These are phyloP conservation scores for Parazoanthus atlanticus DNA, from an alignment of 92 coral and sea anemone species.

Conservation along the genomic window DNA sequence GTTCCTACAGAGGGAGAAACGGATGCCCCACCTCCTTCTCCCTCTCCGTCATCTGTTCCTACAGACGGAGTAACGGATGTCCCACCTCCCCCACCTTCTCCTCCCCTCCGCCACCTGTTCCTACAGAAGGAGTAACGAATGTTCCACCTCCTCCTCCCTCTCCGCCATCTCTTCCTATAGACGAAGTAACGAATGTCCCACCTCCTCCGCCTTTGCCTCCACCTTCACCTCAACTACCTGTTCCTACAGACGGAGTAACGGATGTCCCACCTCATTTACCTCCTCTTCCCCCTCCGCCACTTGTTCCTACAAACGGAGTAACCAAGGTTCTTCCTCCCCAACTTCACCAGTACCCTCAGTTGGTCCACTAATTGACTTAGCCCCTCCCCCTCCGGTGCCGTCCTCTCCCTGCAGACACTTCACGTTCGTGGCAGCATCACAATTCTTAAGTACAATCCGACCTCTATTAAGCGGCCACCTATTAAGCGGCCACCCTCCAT, in stretches of 20 bases:
- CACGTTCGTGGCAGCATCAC: conserved; percentile 71
- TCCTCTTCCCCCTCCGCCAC: conserved; percentile 2
- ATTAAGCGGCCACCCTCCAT: too few relatives aligned
- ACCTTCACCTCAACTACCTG: neutral
- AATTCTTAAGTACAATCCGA: conserved; percentile 56
- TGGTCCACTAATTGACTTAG: neutral
- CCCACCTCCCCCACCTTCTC: too few relatives aligned
- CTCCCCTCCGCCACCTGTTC: too few relatives aligned
- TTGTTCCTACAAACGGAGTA: neutral
- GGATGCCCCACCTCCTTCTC: neutral
- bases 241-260: neutral
- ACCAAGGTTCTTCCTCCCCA: neutral
- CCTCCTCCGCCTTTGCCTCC: neutral
- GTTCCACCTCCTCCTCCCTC: too few relatives aligned
- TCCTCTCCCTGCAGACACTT: conserved; percentile 51
- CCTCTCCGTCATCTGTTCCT: neutral
- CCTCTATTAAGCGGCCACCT: too few relatives aligned
- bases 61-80: neutral
- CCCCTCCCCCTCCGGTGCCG: neutral
- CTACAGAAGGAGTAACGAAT: too few relatives aligned
- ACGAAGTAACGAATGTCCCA: too few relatives aligned
- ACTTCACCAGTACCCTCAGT: conserved; percentile 14
- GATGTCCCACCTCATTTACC: too few relatives aligned
- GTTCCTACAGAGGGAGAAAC: neutral
- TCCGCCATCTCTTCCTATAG: too few relatives aligned